These are phyloP conservation scores for Limenitis camilla DNA, from an alignment of 2,888 invertebrate genomes.

Conservation along the genomic window DNA sequence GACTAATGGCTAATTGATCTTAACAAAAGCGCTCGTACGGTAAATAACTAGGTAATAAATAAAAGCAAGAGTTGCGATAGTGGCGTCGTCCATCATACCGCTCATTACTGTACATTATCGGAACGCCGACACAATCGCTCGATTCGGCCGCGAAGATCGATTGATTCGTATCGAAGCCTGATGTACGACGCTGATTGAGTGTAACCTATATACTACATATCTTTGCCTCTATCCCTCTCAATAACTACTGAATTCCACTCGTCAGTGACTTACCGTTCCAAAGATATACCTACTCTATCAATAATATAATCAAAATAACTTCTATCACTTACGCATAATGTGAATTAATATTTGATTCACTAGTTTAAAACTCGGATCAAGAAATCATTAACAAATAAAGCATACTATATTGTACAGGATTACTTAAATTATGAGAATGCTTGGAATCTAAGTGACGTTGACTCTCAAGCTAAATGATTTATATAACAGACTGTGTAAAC, in stretches of 20 bases:
- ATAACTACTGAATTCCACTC: slow-evolving; percentile 2
- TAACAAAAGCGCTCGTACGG: slow-evolving; percentile 1
- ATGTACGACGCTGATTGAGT: slow-evolving; percentile 20
- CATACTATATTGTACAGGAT: no score
- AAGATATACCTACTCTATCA: slow-evolving; percentile 3
- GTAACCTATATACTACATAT: slow-evolving; percentile 13
- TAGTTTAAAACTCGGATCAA: no score
- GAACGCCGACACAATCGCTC: slow-evolving; percentile 30
- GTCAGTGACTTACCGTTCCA: slow-evolving; percentile 5
- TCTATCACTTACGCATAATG: no score
- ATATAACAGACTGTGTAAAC: no score
- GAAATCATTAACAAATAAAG: no score
- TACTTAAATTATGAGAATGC: no score
- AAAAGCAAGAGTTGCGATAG: slow-evolving; percentile 19
- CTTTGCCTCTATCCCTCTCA: not conserved
- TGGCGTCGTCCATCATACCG: slow-evolving; percentile 29
- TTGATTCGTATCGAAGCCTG: slow-evolving; percentile 28
- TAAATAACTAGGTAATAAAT: slow-evolving; percentile 20
- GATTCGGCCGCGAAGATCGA: slow-evolving; percentile 32
- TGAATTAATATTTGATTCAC: no score
- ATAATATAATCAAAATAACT: not conserved
- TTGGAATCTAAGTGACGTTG: no score
- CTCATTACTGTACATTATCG: slow-evolving; percentile 32
- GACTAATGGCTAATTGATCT: slow-evolving; percentile 6
- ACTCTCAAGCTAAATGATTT: no score